A percentile compares a stretch with the other conserved stretches of the same genome.
Evolutionary conservation across 2,888 invertebrate genomes (phyloP).

Genomic region (Euspilapteryx auroguttella): DNA sequence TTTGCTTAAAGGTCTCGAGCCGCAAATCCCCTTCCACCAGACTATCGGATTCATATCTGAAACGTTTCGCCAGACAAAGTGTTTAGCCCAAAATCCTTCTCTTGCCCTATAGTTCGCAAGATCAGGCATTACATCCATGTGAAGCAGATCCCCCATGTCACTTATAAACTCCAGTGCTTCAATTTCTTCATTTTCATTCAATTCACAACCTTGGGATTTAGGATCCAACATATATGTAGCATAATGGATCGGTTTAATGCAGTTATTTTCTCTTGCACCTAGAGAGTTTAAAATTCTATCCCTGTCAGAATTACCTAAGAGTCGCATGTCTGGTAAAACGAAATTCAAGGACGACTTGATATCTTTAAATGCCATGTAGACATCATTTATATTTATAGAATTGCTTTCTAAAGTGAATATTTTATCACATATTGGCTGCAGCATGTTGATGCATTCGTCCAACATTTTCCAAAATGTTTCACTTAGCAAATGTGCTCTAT

Average conservation of each 20-base stretch:
- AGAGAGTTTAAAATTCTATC: conserved; percentile 4
- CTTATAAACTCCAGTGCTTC: conserved; percentile 10
- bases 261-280: conserved; percentile 5
- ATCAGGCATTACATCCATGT: conserved; percentile 9
- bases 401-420: conserved; percentile 9
- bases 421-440: conserved; percentile 9
- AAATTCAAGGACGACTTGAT: conserved; percentile 9
- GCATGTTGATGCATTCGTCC: conserved; percentile 7
- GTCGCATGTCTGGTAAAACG: conserved; percentile 6
- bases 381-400: conserved; percentile 6
- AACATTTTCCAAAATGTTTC: conserved; percentile 9
- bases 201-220: conserved; percentile 10
- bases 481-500: conserved; percentile 9
- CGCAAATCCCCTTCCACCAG: conserved; percentile 8
- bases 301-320: conserved; percentile 7
- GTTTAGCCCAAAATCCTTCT: conserved; percentile 9
- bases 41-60: conserved; percentile 8
- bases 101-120: conserved; percentile 10
- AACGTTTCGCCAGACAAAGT: conserved; percentile 9
- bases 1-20: conserved; percentile 7
- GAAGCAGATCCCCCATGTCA: conserved; percentile 7
- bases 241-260: conserved; percentile 8
- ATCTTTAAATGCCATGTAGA: conserved; percentile 8
- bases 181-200: conserved; percentile 9
- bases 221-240: conserved; percentile 11